Conservation (phyloP, 2,888 invertebrate species). For the Harpagoxenus sublaevis region DNA sequence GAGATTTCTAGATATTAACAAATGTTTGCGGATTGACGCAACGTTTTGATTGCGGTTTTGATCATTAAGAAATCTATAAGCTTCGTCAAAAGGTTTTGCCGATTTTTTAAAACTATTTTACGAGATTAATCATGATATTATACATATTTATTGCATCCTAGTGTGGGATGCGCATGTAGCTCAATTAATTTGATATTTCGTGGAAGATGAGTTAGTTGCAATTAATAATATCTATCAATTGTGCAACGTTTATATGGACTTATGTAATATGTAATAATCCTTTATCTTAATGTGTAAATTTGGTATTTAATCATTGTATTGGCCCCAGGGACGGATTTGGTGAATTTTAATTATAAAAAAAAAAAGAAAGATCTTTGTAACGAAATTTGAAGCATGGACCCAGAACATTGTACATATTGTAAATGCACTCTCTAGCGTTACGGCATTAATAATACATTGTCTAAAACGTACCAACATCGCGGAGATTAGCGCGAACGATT, state of each 20-base stretch:
- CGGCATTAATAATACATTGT: slow-evolving; percentile 62
- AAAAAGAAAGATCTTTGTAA: background rate
- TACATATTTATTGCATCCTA: slow-evolving; percentile 5
- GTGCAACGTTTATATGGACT: background rate
- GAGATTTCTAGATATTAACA: background rate
- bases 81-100: background rate
- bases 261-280: background rate
- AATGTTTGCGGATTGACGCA: background rate
- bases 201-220: background rate
- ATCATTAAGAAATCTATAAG: background rate
- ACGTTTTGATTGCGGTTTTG: background rate
- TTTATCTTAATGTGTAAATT: background rate
- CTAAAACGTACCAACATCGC: slow-evolving; percentile 47
- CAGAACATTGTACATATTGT: slow-evolving; percentile 81
- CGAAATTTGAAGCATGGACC: slow-evolving; percentile 67
- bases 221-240: background rate
- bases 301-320: background rate
- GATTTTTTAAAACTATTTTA: background rate
- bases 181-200: slow-evolving; percentile 21
- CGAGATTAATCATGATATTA: background rate
- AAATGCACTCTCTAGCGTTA: slow-evolving; percentile 81
- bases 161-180: background rate
- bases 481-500: slow-evolving; percentile 26
- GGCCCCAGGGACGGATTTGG: background rate
- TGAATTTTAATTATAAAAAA: background rate